Evolutionary conservation across 2,888 invertebrate species (phyloP).

Genomic region (Campopleginae sp.): DNA sequence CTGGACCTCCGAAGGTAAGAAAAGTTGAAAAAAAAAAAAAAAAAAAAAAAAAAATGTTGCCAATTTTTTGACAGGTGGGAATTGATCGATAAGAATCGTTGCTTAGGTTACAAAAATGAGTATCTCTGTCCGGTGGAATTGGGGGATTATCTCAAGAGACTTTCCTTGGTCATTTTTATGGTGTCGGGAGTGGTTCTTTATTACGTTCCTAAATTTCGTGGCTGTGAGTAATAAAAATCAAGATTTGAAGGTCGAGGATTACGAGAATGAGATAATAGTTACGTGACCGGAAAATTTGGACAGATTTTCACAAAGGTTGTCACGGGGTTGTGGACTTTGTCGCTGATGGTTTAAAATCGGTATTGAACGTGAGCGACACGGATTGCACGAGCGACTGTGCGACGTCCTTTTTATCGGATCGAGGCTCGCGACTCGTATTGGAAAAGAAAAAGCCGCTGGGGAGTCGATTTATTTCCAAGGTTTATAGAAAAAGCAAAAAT

Average conservation of each 20-base stretch:
- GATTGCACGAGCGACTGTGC: constrained; percentile 55
- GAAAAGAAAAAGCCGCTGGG: constrained; percentile 1
- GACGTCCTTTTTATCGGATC: constrained; percentile 41
- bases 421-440: constrained; percentile 17
- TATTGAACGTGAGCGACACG: constrained; percentile 62
- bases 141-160: constrained; percentile 74
- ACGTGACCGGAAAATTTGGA: constrained; percentile 14
- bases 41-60: no score
- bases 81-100: background rate
- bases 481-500: constrained; percentile 19
- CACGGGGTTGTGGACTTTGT: constrained; percentile 74
- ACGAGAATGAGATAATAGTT: background rate
- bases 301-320: constrained; percentile 76
- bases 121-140: constrained; percentile 68
- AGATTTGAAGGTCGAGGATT: background rate
- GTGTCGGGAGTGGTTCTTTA: constrained; percentile 75
- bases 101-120: constrained; percentile 56
- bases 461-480: constrained; percentile 7
- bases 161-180: constrained; percentile 71
- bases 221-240: constrained; percentile 74
- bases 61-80: background rate
- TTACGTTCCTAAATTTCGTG: constrained; percentile 78
- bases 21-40: no score
- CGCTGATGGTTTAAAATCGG: constrained; percentile 74
- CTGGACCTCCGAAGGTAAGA: constrained; percentile 52